Conservation (phyloP, 2,113 vertebrate species). For the Silurus asotus region DNA sequence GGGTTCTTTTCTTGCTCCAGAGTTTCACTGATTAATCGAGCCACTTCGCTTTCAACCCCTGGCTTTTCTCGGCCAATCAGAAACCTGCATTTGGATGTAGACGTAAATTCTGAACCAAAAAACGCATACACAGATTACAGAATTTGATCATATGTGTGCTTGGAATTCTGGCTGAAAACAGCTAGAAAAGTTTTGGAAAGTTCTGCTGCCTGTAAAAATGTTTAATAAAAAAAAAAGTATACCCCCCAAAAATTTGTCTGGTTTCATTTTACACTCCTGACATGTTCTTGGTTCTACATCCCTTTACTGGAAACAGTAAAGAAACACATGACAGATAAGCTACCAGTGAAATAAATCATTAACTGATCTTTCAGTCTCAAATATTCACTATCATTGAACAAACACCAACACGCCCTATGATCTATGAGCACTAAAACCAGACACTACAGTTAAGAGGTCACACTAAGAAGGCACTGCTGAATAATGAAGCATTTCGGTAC, state of each 20-base stretch:
- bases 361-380: constrained; percentile 16
- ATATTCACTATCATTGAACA: constrained; percentile 7
- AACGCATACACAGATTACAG: neutral
- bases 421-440: neutral
- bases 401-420: constrained; percentile 20
- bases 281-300: neutral
- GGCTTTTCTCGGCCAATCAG: constrained; percentile 85
- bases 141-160: neutral
- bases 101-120: neutral
- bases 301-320: neutral
- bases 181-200: neutral
- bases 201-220: neutral
- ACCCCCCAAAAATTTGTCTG: neutral
- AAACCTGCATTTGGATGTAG: constrained; percentile 62
- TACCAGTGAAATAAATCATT: constrained; percentile 50
- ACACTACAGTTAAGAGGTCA: neutral
- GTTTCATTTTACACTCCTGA: neutral
- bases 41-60: constrained; percentile 87
- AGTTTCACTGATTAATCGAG: constrained; percentile 86
- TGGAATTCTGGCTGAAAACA: neutral
- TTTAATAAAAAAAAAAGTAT: neutral
- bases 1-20: constrained; percentile 81
- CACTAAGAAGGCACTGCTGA: neutral
- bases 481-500: neutral
- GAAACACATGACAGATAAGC: constrained; percentile 28